Base-by-base conservation (phyloP, 2,888 invertebrate species). In the Endotricha flammealis region DNA sequence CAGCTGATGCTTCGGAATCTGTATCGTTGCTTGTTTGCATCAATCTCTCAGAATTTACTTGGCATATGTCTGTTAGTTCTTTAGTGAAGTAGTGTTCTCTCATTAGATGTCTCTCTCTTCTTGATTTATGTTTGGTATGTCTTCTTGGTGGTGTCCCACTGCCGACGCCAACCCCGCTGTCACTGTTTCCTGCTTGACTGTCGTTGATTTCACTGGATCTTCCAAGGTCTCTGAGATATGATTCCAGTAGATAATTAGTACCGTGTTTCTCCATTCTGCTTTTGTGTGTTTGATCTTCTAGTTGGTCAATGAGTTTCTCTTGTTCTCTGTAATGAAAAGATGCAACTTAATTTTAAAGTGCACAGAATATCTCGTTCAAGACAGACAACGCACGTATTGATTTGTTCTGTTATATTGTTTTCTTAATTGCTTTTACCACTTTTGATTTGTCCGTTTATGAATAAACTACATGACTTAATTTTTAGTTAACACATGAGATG, bases 201-300 rank as follows among this genome's bases (percentile, higher is more conserved):
- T 86, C 86, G 55, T 82, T 82, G 4, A 80, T 80, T 54, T 86
- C 86, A 40, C 76, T 80, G 50, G 64, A 70, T 44, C 83, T 53
- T 1, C 85, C 83, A 0, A 86, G 57, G 46, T 86, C 86, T 17
- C 85, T 66, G 11, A 94, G 85, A 64, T 94, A 94, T 1, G 94
- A 92, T 68, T 94, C 93, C 9, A 94, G 81, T 30, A 94, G 87
- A 66, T 94, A 94, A 72, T 94, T 94, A 44, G 92, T 92, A 10
- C 94, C 94, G 60, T 93, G 90, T 57, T 92, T 92, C 46, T 91
- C 89, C 74, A 92, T 91, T 30, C 93, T 82, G 28, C 88, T 90
- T 46, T 90, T 90, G 71, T 94, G 94, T 14, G 93, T 91, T 61
- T 93, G 92, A 60, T 93, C 92, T 81, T 94, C 94, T 52, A 93